Percentiles rank a stretch among this genome's conserved stretches.
phyloP scores from a whole-genome alignment of 1,140 invertebrate species.

The Dendroctonus valens region DNA sequence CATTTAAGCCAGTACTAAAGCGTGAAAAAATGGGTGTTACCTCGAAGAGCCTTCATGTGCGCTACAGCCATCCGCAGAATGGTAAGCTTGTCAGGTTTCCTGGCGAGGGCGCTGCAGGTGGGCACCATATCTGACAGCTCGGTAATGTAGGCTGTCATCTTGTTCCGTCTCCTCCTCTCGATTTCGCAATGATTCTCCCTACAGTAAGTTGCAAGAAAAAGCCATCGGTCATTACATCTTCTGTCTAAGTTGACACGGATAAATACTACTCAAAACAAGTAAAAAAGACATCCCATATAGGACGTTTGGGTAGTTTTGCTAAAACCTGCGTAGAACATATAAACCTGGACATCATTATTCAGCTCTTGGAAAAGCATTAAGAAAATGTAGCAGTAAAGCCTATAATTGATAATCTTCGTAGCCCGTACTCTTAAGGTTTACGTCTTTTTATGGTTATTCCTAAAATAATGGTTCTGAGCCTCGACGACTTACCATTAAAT shows the following conservation, averaged over 20 bases:
- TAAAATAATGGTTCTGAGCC: slow-evolving; percentile 7
- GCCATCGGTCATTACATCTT: slow-evolving; percentile 55
- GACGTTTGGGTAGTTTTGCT: too few species aligned
- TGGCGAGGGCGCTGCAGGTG: slow-evolving; percentile 92
- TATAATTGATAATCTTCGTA: slow-evolving; percentile 9
- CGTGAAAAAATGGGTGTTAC: slow-evolving; percentile 52
- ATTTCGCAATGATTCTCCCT: slow-evolving; percentile 99
- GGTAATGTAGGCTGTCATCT: slow-evolving; percentile 99
- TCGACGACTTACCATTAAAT: slow-evolving; percentile 8
- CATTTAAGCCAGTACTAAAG: slow-evolving; percentile 1
- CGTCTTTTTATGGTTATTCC: slow-evolving; percentile 18
- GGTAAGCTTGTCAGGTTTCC: slow-evolving; percentile 99
- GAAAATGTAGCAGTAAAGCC: slow-evolving; percentile 3
- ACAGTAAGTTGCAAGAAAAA: slow-evolving; percentile 58
- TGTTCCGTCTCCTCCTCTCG: slow-evolving; percentile 94
- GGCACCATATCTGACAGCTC: slow-evolving; percentile 99
- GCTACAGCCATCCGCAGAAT: slow-evolving; percentile 99
- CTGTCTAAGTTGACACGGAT: slow-evolving; percentile 15
- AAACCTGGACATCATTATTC: not conserved
- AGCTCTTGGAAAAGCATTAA: slow-evolving; percentile 4
- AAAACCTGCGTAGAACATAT: too few species aligned
- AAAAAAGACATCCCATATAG: not conserved
- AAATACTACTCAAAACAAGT: not conserved
- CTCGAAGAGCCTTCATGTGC: slow-evolving; percentile 96
- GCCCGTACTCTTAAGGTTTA: slow-evolving; percentile 4